Conservation (phyloP, 1,140 invertebrate species). For the Trichonephila clavipes region DNA sequence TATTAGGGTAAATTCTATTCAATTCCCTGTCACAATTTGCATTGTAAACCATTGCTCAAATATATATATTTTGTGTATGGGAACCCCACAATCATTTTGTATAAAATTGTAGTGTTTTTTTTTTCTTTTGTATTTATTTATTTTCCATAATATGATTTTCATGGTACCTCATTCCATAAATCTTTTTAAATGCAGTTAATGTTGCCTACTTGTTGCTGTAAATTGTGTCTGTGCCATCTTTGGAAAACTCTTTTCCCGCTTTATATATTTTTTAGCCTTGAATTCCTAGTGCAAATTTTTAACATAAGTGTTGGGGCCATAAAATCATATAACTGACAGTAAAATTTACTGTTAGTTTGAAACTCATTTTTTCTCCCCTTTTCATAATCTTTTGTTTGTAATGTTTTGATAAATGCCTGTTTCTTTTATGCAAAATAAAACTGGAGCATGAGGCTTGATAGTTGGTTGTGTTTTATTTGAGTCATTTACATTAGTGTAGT, state of each 20-base stretch:
- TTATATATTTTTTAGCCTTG: background rate
- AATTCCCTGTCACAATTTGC: background rate
- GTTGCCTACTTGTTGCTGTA: slow-evolving; percentile 1
- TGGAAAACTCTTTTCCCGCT: background rate
- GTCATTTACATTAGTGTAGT: too few species aligned
- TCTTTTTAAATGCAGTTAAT: background rate
- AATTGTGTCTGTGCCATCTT: slow-evolving; percentile 61
- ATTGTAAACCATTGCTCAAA: background rate
- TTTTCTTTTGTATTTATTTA: background rate
- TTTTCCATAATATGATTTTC: background rate
- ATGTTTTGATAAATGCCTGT: slow-evolving; percentile 48
- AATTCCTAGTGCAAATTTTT: slow-evolving; percentile 53
- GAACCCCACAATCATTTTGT: slow-evolving; percentile 38
- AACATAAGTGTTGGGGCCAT: slow-evolving; percentile 60
- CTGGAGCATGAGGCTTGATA: slow-evolving; percentile 64
- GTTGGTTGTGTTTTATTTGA: background rate
- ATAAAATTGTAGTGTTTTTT: background rate
- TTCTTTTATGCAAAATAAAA: slow-evolving; percentile 74
- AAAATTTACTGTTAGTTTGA: slow-evolving; percentile 41
- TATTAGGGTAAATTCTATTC: background rate
- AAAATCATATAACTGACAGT: slow-evolving; percentile 20
- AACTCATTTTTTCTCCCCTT: slow-evolving; percentile 10
- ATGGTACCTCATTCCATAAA: slow-evolving; percentile 65
- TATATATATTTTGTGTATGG: background rate
- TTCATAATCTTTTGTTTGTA: slow-evolving; percentile 49